Base-by-base conservation (phyloP, 2,797 vertebrate genomes). In the Spinus olivaceus region DNA sequence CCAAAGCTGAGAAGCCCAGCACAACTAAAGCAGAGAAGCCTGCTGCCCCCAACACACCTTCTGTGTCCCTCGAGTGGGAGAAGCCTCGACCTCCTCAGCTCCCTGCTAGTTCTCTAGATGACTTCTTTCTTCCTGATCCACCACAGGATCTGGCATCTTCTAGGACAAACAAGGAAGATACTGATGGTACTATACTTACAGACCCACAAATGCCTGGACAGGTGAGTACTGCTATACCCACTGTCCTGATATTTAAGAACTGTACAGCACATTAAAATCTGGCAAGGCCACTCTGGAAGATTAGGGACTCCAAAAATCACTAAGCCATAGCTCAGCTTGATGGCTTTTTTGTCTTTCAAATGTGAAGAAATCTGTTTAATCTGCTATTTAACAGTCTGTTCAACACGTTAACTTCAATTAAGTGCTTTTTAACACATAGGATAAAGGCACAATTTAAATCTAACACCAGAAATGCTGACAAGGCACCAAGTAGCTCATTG, bases 31-130 rank as follows among this genome's bases (percentile, higher is more conserved):
- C 98, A 42, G 99, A 99, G 17, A 99, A 98, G 61, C 80, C 72
- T 37, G 78, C 91, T 0, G 53, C 97, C 18, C 67, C 97, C 81
- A 95, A 90, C 32, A 33, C 95, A 74, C 94, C 97, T 9, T 80
- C 95, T 4, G 90, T 97, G 0, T 97, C 96, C 12, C 97, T 97
- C 0, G 98, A 98, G 50, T 98, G 97, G 94, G 98, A 99, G 96
- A 98, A 98, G 18, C 97, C 98, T 51, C 98, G 97, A 93, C 98
- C 98, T 54, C 94, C 97, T 6, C 98, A 98, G 61, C 97, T 98
- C 5, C 98, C 98, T 1, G 72, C 98, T 89, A 95, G 97, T 91
- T 94, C 81, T 77, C 15, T 96, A 82, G 98, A 98, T 30, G 99
- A 99, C 24, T 97, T 98, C 59, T 97, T 98, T 95, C 96, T 97